Conservation (phyloP, 2,113 vertebrate genomes). For the Diglossa brunneiventris region DNA sequence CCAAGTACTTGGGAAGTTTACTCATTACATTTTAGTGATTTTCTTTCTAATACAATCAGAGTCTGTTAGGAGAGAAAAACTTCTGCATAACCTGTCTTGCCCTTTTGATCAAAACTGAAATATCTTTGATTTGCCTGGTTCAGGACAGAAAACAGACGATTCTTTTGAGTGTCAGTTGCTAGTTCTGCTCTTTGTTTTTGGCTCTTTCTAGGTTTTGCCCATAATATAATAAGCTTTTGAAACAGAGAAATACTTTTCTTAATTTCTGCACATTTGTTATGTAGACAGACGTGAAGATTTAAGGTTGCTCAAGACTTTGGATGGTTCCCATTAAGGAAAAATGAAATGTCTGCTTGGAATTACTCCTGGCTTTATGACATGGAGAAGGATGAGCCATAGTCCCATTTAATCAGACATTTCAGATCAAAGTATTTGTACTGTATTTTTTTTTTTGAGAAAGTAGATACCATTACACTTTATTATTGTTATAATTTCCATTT, state of each 20-base stretch:
- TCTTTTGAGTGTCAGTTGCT: not conserved
- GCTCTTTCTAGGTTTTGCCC: not conserved
- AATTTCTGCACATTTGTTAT: not conserved
- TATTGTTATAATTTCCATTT: not conserved
- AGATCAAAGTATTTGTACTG: not conserved
- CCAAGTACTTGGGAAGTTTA: not conserved
- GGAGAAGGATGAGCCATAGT: not conserved
- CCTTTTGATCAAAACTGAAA: not conserved
- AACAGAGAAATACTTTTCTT: not conserved
- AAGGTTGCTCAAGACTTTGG: not conserved
- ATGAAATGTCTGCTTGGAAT: not conserved
- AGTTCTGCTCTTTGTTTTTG: not conserved
- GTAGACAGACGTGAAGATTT: not conserved
- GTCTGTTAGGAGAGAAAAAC: not conserved
- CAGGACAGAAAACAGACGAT: not conserved
- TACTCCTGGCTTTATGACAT: not conserved
- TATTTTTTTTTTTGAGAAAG: not conserved
- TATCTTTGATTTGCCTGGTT: not conserved
- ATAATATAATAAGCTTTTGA: not conserved
- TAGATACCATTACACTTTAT: not conserved
- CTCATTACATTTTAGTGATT: not conserved
- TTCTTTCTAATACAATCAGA: not conserved
- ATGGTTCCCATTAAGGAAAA: not conserved
- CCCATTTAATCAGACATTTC: not conserved
- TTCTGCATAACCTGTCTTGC: not conserved